These are phyloP conservation scores for Anabas testudineus DNA, from an alignment of 2,797 vertebrate species.

Conservation along the genomic window DNA sequence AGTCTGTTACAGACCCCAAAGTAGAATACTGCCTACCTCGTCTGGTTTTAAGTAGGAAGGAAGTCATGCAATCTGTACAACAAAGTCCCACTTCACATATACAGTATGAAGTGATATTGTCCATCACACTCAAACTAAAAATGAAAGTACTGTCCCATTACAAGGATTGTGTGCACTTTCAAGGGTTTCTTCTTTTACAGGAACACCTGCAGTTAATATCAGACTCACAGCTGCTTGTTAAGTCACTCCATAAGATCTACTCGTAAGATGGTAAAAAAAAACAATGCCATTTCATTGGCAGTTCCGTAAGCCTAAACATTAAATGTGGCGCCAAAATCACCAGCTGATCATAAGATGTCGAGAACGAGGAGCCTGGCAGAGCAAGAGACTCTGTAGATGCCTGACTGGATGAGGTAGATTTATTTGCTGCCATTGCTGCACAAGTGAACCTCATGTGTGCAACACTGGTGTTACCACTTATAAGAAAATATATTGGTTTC, in stretches of 20 bases:
- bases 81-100: conserved; percentile 27
- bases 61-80: conserved; percentile 58
- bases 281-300: conserved; percentile 30
- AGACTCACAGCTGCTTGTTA: not conserved
- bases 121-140: conserved; percentile 4
- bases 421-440: conserved; percentile 46
- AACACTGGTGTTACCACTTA: conserved; percentile 17
- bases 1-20: conserved; percentile 36
- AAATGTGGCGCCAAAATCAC: conserved; percentile 16
- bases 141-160: conserved; percentile 21
- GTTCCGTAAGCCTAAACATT: conserved; percentile 15
- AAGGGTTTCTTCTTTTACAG: conserved; percentile 11
- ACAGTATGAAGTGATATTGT: not conserved
- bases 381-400: conserved; percentile 38
- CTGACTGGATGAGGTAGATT: conserved; percentile 84
- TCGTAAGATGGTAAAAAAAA: not conserved
- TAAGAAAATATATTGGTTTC: conserved; percentile 11
- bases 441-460: conserved; percentile 21
- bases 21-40: conserved; percentile 27
- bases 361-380: conserved; percentile 23
- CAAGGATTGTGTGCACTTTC: conserved; percentile 11
- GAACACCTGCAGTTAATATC: not conserved
- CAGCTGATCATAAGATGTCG: conserved; percentile 15
- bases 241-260: not conserved
- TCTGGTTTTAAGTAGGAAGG: conserved; percentile 38